Base-by-base conservation (phyloP, 1,140 invertebrate genomes). In the Pseudobourletiella spinata region DNA sequence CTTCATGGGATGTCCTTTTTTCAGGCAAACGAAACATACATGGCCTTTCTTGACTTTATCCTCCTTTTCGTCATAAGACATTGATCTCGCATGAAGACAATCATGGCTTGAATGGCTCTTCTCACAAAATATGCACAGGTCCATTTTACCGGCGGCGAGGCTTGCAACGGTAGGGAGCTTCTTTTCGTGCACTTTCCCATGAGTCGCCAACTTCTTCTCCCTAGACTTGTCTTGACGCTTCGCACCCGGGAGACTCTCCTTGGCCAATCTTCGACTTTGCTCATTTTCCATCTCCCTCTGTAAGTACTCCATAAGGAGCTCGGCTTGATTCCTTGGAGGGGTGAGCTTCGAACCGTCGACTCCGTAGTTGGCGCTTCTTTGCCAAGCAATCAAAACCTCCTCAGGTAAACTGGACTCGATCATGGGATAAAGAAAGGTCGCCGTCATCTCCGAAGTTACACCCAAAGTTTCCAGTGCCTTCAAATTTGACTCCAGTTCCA, bases 261-360 rank as follows among this genome's bases (percentile, higher is more conserved):
- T 26, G 2, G 70, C 68, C 43, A 74, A 63, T 0, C 55, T 39
- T n/a, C 73, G 70, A 26, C 67, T 25, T 25, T 71, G 57, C 46
- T 74, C 68, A 18, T 58, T 63, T 29, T 73, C 52, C 1, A 74
- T 67, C 57, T 74, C 69, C 2, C 8, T 18, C 59, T 64, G 25
- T 0, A 74, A 16, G 59, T 74, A 75, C 14, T 30, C 43, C 52
- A 73, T 57, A 15, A 75, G 28, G n/a, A n/a, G n/a, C n/a, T n/a
- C n/a, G n/a, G n/a, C n/a, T n/a, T n/a, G n/a, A n/a, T n/a, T n/a
- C n/a, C n/a, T 43, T 1, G 43, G 54, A 20, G 32, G 29, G n/a
- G 30, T 22, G n/a, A n/a, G n/a, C 6, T 22, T 6, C 0, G 8
- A 16, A 0, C 35, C 56, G 25, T 59, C 56, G 3, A 16, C 25